These are phyloP conservation scores for Spinibarbus caldwelli DNA, from an alignment of 2,797 vertebrate genomes.

Conservation along the genomic window DNA sequence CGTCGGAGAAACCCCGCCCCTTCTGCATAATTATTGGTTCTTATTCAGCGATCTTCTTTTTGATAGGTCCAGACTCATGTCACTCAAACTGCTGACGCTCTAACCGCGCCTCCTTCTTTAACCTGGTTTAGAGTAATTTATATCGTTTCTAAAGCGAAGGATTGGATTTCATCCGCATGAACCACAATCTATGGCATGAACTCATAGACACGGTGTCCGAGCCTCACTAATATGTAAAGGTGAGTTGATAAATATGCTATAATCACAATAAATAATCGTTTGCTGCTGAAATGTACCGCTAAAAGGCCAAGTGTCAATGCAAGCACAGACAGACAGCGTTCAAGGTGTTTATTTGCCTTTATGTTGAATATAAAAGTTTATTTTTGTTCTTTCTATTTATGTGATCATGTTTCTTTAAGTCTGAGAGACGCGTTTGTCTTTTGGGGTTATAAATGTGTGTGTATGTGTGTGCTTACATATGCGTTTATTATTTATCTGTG, in stretches of 20 bases:
- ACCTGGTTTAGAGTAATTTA: slow-evolving; percentile 71
- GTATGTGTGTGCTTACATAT: neutral
- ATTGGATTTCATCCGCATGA: slow-evolving; percentile 41
- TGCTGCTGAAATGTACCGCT: neutral
- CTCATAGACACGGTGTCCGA: neutral
- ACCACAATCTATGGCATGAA: too few relatives aligned
- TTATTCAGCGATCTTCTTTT: neutral
- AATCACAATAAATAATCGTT: slow-evolving; percentile 1
- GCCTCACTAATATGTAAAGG: slow-evolving; percentile 55
- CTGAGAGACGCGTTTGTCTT: neutral
- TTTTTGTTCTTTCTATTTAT: neutral
- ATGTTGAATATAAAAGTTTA: neutral
- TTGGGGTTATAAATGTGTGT: neutral
- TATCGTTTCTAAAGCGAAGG: slow-evolving; percentile 54
- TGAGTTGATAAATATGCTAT: slow-evolving; percentile 63
- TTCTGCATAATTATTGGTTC: slow-evolving; percentile 60
- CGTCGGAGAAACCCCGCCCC: slow-evolving; percentile 64
- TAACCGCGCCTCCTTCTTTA: slow-evolving; percentile 67
- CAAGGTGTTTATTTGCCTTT: slow-evolving; percentile 47
- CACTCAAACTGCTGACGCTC: slow-evolving; percentile 40
- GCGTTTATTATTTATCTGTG: neutral
- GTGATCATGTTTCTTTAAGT: neutral
- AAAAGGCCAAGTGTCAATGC: neutral
- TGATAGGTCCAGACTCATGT: slow-evolving; percentile 63
- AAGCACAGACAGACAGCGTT: slow-evolving; percentile 29